These are phyloP conservation scores for Cheirogaleus medius DNA, from an alignment of 2,113 vertebrate species.

Conservation along the genomic window DNA sequence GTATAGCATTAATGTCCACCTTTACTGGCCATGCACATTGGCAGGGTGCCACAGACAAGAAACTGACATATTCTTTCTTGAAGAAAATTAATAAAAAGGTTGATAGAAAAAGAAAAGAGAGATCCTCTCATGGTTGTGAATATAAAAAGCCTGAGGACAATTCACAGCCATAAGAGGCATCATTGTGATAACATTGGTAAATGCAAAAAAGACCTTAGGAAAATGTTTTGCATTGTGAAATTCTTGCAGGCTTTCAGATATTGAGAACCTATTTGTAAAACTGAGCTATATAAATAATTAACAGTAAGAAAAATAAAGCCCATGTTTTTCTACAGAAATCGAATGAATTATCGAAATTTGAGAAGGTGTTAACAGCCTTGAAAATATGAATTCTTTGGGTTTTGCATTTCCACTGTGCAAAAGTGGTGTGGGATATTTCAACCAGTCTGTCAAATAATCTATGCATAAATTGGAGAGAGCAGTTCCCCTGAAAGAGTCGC, in stretches of 20 bases:
- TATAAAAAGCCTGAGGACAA: not conserved
- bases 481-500: constrained; percentile 53
- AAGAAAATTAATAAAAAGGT: not conserved
- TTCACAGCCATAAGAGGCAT: not conserved
- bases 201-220: not conserved
- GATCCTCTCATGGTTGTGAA: not conserved
- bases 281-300: constrained; percentile 68
- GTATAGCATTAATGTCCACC: not conserved
- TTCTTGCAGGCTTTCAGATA: constrained; percentile 29
- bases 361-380: constrained; percentile 66
- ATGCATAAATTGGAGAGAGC: constrained; percentile 48
- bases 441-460: constrained; percentile 61
- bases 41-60: not conserved
- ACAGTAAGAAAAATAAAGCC: constrained; percentile 65
- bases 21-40: not conserved
- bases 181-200: not conserved
- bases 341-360: constrained; percentile 68
- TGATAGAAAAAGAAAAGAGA: not conserved
- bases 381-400: constrained; percentile 68
- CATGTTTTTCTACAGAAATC: constrained; percentile 67
- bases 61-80: not conserved
- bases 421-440: constrained; percentile 42
- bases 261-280: constrained; percentile 53
- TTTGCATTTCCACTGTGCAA: constrained; percentile 67
- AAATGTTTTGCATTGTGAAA: constrained; percentile 6